Conservation (phyloP, 2,113 vertebrate species). For the Okapia johnstoni region DNA sequence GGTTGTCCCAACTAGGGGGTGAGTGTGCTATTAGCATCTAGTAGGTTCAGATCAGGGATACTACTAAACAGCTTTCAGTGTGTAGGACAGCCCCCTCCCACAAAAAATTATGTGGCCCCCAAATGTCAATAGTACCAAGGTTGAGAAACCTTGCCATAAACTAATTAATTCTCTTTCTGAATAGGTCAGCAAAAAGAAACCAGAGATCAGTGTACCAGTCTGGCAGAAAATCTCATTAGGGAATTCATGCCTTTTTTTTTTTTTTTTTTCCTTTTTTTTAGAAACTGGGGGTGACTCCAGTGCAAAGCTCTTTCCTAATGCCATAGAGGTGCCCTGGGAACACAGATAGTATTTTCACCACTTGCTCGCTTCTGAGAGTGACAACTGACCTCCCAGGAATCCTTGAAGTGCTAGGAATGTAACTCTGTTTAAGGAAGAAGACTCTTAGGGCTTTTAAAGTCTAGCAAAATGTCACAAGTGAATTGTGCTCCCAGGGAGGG, state of each 20-base stretch:
- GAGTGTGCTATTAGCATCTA: not conserved
- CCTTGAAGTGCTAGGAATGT: conserved; percentile 71
- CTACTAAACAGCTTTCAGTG: not conserved
- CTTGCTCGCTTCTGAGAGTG: conserved; percentile 40
- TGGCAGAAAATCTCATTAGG: conserved; percentile 20
- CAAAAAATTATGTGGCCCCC: not conserved
- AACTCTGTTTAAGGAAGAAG: conserved; percentile 47
- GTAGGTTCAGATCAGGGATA: not conserved
- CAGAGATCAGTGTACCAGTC: not conserved
- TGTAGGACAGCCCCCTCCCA: not conserved
- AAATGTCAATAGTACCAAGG: not conserved
- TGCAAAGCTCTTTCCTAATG: conserved; percentile 43
- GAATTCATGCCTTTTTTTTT: not conserved
- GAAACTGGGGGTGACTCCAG: not conserved
- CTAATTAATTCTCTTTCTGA: not conserved
- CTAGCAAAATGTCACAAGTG: conserved; percentile 45
- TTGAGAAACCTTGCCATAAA: not conserved
- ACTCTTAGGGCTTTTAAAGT: conserved; percentile 7
- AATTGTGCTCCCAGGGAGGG: not conserved
- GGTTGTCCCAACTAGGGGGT: not conserved
- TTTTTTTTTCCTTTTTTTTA: conserved; percentile 36
- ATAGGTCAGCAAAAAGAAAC: conserved; percentile 3
- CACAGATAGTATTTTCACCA: conserved; percentile 55
- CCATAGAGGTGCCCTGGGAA: conserved; percentile 52
- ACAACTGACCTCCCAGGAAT: conserved; percentile 72